Percentiles rank a stretch among this genome's conserved stretches.
Evolutionary conservation across 1,140 invertebrate genomes (phyloP).

Genomic region (Eumaeus atala): DNA sequence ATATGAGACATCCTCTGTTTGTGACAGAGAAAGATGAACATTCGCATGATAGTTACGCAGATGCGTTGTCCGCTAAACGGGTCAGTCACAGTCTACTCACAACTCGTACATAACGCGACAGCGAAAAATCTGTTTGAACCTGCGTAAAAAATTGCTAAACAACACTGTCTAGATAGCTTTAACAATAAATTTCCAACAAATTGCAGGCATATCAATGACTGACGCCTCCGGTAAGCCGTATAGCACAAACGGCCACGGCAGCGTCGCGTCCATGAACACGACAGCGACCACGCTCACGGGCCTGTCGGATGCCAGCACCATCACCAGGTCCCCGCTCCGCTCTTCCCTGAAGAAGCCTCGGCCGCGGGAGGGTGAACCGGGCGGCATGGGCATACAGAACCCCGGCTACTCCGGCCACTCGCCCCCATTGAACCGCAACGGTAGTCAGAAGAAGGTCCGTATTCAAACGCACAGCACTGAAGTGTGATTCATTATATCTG

Average conservation of each 20-base stretch:
- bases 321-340: constrained; percentile 82
- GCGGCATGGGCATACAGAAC: constrained; percentile 87
- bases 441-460: constrained; percentile 89
- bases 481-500: constrained; percentile 76
- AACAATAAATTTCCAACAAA: background rate
- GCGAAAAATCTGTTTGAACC: too few relatives aligned
- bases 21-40: too few relatives aligned
- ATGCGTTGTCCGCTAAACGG: too few relatives aligned
- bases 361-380: constrained; percentile 68
- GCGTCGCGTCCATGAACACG: constrained; percentile 83
- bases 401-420: constrained; percentile 87
- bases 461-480: constrained; percentile 92
- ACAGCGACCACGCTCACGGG: constrained; percentile 80
- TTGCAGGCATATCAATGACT: constrained; percentile 84
- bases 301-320: constrained; percentile 74
- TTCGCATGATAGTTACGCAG: too few relatives aligned
- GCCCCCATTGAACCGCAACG: constrained; percentile 85
- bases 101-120: too few relatives aligned
- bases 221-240: constrained; percentile 88
- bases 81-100: too few relatives aligned
- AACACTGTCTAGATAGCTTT: too few relatives aligned
- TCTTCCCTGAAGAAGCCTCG: constrained; percentile 89
- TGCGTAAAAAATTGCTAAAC: too few relatives aligned
- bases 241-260: constrained; percentile 82
- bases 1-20: too few relatives aligned